Percentiles rank a stretch among this genome's conserved stretches.
Conservation (phyloP, 2,888 invertebrate species). For the Protodeltote pygarga region DNA sequence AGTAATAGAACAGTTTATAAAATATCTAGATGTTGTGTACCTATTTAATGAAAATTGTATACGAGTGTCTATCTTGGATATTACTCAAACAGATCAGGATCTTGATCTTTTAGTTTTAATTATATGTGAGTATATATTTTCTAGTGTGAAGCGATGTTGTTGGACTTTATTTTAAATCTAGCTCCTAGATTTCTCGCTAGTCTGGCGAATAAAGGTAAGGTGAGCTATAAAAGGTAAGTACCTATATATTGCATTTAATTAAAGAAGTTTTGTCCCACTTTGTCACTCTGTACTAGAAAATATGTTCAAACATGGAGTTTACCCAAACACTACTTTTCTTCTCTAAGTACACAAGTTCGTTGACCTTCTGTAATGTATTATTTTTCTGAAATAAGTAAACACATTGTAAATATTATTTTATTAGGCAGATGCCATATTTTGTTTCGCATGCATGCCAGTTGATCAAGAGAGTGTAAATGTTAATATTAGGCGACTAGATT, state of each 20-base stretch:
- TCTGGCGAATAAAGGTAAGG: no score
- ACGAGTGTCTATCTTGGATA: no score
- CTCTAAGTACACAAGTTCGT: constrained; percentile 1
- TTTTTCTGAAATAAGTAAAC: constrained; percentile 6
- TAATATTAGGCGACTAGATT: constrained; percentile 39
- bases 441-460: constrained; percentile 35
- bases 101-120: no score
- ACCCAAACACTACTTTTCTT: neutral
- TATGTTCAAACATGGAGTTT: neutral
- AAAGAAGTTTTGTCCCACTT: constrained; percentile 2
- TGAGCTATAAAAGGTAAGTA: no score
- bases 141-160: neutral
- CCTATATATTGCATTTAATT: neutral
- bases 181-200: no score
- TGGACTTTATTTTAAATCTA: constrained; percentile 4
- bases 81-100: no score
- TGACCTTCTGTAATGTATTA: constrained; percentile 9
- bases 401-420: constrained; percentile 48
- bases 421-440: constrained; percentile 45
- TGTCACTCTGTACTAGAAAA: neutral
- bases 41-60: no score
- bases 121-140: neutral
- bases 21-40: no score
- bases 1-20: no score
- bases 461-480: constrained; percentile 45